Evolutionary conservation across 1,140 invertebrate genomes (phyloP).

Genomic region (Hydropsyche tenuis): DNA sequence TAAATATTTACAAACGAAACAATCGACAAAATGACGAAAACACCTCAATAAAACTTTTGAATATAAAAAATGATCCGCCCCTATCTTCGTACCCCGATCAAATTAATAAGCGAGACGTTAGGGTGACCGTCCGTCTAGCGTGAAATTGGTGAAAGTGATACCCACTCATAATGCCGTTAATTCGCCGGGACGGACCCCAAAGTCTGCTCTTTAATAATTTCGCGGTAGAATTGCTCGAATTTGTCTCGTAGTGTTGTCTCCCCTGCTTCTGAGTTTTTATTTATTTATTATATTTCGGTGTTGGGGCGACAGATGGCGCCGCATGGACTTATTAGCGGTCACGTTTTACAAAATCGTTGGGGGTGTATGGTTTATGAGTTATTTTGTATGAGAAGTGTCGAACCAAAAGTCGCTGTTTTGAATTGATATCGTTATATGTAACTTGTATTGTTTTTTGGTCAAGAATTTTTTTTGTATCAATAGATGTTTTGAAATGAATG

Average conservation of each 20-base stretch:
- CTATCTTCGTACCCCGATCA: background rate
- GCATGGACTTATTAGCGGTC: slow-evolving; percentile 26
- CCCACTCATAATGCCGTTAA: slow-evolving; percentile 42
- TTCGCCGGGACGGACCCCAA: background rate
- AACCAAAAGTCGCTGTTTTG: too few species aligned
- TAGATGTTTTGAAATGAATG: too few species aligned
- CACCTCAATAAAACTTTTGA: too few species aligned
- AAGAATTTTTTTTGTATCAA: too few species aligned
- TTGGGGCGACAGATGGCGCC: slow-evolving; percentile 14
- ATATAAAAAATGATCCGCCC: too few species aligned
- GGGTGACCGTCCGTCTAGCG: slow-evolving; percentile 40
- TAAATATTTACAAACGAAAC: too few species aligned
- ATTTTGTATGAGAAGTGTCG: too few species aligned
- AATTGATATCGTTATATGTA: too few species aligned
- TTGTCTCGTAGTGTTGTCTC: slow-evolving; percentile 2
- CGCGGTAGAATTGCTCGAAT: slow-evolving; percentile 20
- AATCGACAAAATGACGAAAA: too few species aligned
- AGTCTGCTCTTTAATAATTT: slow-evolving; percentile 27
- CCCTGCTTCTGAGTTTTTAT: background rate
- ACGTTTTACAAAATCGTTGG: slow-evolving; percentile 23
- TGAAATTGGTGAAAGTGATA: slow-evolving; percentile 50
- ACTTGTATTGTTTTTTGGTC: too few species aligned
- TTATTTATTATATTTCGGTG: background rate
- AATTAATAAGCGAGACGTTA: slow-evolving; percentile 29
- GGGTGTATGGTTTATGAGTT: too few species aligned